Evolutionary conservation across 1,140 invertebrate genomes (phyloP), one percentile per base, ranked within the genome.

Genomic region (Druon quercuslanigerum): DNA sequence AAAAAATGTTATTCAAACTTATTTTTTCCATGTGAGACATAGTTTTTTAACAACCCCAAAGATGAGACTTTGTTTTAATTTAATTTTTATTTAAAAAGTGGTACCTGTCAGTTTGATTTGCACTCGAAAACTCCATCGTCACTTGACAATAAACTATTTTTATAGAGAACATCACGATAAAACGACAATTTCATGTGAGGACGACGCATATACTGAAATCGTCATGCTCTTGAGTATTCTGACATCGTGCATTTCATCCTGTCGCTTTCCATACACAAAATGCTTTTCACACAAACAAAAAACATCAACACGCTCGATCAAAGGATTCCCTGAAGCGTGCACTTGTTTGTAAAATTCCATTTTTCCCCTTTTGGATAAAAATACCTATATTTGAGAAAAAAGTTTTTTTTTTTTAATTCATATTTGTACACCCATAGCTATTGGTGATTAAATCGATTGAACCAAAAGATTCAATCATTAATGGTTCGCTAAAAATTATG

Each of bases 121-220:
- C 17, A 66, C 85, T 79, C 60, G 78, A 84, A 50, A 90, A 87
- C 75, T 92, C 90, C 90, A 92, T 89, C 16, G 88, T 90, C 75
- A 91, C 86, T 82, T 92, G 90, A 66, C 81, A 90, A 73, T 92
- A 92, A 76, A 92, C 87, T 57, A 90, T 88, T 84, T 89, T 88
- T 60, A 92, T 83, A 17, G 87, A 90, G 81, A 88, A 92, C 90
- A 92, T 92, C 71, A 75, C 76, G 78, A 75, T 76, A 72, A 56
- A 79, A 75, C 66, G 52, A 78, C 83, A 79, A 79, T 84, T 81
- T 84, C 77, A 52, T 71, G 12, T 2, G 50, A 71, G 74, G 7
- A 33, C 70, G 78, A 72, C 50, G 77, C 74, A 74, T 75, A 73
- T 71, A 84, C 83, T 83, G 82, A 78, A 79, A 75, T 78, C 72